phyloP scores from a whole-genome alignment of 2,888 invertebrate species.

The Oscheius sp. region DNA sequence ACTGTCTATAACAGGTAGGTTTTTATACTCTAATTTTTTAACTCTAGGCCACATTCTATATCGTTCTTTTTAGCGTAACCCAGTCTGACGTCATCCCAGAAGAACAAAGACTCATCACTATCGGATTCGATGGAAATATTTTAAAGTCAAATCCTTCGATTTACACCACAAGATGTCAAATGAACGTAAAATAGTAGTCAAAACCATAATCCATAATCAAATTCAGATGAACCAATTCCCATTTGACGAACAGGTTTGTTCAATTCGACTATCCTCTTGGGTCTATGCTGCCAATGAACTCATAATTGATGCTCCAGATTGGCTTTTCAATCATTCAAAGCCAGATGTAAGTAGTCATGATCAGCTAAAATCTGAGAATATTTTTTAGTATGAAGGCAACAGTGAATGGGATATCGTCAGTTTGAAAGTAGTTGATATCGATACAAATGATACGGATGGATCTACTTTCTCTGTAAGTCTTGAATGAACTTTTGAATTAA shows the following conservation, averaged over 20 bases:
- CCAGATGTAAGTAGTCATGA: not conserved
- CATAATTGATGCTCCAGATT: conserved; percentile 8
- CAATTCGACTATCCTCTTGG: conserved; percentile 26
- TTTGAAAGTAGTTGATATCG: not conserved
- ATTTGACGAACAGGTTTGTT: conserved; percentile 28
- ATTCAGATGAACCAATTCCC: conserved; percentile 29
- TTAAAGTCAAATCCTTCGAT: conserved; percentile 18
- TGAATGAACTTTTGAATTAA: not conserved
- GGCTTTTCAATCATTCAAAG: conserved; percentile 11
- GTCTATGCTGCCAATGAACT: conserved; percentile 25
- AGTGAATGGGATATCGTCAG: conserved; percentile 31
- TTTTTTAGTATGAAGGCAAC: conserved; percentile 29
- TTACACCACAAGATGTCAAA: conserved; percentile 29
- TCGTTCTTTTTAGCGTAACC: not conserved
- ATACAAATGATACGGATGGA: conserved; percentile 9
- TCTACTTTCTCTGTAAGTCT: conserved; percentile 1
- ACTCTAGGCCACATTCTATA: too few relatives aligned
- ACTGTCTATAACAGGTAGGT: conserved; percentile 27
- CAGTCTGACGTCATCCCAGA: conserved; percentile 20
- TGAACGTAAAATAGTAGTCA: conserved; percentile 7
- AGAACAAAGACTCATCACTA: conserved; percentile 9
- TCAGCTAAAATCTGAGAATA: not conserved
- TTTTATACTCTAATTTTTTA: not conserved
- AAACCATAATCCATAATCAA: not conserved
- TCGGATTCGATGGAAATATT: not conserved